A percentile compares a stretch with the other conserved stretches of the same genome.
Evolutionary conservation across 2,113 vertebrate genomes (phyloP).

Genomic region (Phalacrocorax brasilianus): DNA sequence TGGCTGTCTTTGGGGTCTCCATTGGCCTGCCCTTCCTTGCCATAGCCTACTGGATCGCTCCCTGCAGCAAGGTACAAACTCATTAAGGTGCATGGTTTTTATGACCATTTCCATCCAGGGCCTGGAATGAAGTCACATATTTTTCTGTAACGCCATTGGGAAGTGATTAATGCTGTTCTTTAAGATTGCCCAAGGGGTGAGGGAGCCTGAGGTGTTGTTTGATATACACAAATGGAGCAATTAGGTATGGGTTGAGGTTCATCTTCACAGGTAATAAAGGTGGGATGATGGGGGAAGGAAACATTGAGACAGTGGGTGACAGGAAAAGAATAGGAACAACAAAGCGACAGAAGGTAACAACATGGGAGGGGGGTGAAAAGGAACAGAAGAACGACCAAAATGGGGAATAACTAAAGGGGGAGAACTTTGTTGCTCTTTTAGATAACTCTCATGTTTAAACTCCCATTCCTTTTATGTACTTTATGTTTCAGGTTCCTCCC

Average conservation of each 20-base stretch:
- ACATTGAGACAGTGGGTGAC: not conserved
- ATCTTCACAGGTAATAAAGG: not conserved
- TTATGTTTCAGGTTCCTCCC: not conserved
- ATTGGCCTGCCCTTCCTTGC: constrained; percentile 94
- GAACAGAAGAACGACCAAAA: not conserved
- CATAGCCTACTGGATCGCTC: constrained; percentile 95
- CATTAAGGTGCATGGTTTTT: not conserved
- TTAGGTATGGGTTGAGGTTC: not conserved
- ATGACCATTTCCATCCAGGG: not conserved
- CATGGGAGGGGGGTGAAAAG: not conserved
- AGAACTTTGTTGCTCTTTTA: not conserved
- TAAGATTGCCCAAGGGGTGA: not conserved
- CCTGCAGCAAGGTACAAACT: constrained; percentile 92
- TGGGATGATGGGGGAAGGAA: not conserved
- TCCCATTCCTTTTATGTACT: not conserved
- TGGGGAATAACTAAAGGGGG: not conserved
- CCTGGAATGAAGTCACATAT: not conserved
- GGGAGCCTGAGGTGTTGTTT: not conserved
- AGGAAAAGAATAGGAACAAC: not conserved
- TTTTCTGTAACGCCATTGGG: not conserved
- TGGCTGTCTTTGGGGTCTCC: constrained; percentile 93
- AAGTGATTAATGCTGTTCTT: not conserved
- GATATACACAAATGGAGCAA: not conserved
- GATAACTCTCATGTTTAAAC: not conserved
- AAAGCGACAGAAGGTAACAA: not conserved